Evolutionary conservation across 2,113 vertebrate species (phyloP).

Genomic region (Notiomystis cincta): DNA sequence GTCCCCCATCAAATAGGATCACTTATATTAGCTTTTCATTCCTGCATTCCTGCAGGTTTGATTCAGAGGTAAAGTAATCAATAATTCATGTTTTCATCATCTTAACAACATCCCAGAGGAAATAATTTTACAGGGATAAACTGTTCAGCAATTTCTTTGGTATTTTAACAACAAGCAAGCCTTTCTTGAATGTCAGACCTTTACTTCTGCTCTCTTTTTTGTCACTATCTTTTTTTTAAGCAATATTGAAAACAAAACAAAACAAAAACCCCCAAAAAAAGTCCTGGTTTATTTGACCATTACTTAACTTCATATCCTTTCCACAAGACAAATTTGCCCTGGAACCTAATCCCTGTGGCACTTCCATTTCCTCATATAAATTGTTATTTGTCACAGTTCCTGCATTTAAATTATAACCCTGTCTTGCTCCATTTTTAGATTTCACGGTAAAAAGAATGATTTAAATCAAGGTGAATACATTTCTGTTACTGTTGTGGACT

Average conservation of each 20-base stretch:
- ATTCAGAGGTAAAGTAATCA: neutral
- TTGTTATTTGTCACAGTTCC: neutral
- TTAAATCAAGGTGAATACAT: slow-evolving; percentile 33
- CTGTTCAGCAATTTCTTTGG: neutral
- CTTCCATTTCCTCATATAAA: slow-evolving; percentile 6
- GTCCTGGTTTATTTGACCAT: neutral
- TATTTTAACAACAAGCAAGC: neutral
- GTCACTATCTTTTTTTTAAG: neutral
- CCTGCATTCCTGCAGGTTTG: neutral
- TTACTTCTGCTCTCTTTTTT: neutral
- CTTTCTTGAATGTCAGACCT: neutral
- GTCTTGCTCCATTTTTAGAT: slow-evolving; percentile 32
- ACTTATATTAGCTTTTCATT: neutral
- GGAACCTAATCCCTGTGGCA: neutral
- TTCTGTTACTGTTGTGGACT: neutral
- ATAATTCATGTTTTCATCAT: neutral
- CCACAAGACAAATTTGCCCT: neutral
- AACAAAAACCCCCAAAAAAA: neutral
- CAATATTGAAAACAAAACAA: neutral
- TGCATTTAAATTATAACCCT: neutral
- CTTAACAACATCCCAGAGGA: neutral
- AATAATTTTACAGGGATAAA: neutral
- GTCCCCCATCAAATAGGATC: neutral
- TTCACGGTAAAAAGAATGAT: neutral
- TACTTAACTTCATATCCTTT: slow-evolving; percentile 12